phyloP scores from a whole-genome alignment of 2,113 vertebrate species.

The Pangasianodon gigas region DNA sequence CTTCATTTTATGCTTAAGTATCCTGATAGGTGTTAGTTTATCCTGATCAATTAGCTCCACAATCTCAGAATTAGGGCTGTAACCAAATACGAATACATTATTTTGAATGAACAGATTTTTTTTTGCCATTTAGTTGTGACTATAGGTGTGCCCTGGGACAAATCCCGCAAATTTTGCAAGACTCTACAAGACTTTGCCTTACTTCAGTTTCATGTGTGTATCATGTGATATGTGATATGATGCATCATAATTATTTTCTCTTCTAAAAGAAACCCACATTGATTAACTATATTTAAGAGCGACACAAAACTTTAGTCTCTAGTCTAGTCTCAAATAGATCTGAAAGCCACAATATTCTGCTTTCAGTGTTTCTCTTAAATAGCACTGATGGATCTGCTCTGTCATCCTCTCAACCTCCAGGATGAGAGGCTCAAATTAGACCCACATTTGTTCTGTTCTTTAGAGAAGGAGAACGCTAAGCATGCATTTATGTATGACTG shows the following conservation, averaged over 20 bases:
- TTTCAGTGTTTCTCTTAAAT: constrained; percentile 27
- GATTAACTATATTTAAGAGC: constrained; percentile 2
- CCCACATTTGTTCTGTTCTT: constrained; percentile 13
- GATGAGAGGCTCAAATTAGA: constrained; percentile 39
- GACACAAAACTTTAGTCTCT: neutral
- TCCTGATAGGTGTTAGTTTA: neutral
- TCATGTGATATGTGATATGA: neutral
- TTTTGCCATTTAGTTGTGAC: neutral
- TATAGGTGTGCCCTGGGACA: neutral
- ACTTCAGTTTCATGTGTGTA: neutral
- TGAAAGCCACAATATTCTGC: neutral
- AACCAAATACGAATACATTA: neutral
- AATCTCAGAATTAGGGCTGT: neutral
- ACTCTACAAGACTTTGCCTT: neutral
- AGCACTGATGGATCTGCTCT: constrained; percentile 33
- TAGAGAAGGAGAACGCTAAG: neutral
- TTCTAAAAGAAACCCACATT: neutral
- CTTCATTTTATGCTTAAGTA: neutral
- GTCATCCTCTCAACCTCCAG: constrained; percentile 5
- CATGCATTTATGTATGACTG: neutral
- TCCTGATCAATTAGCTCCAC: neutral
- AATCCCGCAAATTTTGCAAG: neutral
- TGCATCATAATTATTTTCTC: neutral
- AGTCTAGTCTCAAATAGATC: constrained; percentile 3
- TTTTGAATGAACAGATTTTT: neutral